These are phyloP conservation scores for Dryocosmus kuriphilus DNA, from an alignment of 2,888 invertebrate species.

Conservation along the genomic window DNA sequence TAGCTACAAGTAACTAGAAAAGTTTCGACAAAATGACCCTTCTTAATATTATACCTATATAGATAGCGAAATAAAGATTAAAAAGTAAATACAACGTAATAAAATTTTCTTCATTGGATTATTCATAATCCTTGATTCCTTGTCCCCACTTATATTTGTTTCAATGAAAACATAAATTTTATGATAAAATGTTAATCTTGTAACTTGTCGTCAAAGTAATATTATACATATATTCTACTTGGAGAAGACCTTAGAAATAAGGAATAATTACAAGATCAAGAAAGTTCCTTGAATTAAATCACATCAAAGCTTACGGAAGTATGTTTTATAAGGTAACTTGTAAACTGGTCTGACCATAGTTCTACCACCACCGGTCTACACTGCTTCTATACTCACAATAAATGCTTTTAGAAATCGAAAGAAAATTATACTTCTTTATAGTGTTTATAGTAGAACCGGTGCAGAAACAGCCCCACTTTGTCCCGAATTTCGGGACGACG, in stretches of 20 bases:
- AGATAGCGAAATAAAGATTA: too few species aligned
- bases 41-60: too few species aligned
- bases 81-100: too few species aligned
- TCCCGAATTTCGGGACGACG: too few species aligned
- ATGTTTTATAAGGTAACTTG: slow-evolving; percentile 29
- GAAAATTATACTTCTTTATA: neutral
- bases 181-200: neutral
- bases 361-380: neutral
- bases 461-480: too few species aligned
- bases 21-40: too few species aligned
- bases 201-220: neutral
- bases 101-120: too few species aligned
- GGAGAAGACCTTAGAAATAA: slow-evolving; percentile 5
- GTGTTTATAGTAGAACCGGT: too few species aligned
- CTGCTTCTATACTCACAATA: neutral
- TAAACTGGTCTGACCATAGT: slow-evolving; percentile 14
- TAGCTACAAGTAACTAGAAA: too few species aligned
- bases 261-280: slow-evolving; percentile 23
- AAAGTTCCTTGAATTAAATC: slow-evolving; percentile 25
- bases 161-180: neutral
- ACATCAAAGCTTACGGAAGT: slow-evolving; percentile 1
- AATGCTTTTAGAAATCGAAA: neutral
- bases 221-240: slow-evolving; percentile 8
- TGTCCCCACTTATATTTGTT: neutral
- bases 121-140: too few species aligned